Conservation (phyloP, 2,888 invertebrate genomes). For the Pachymerium ferrugineum region DNA sequence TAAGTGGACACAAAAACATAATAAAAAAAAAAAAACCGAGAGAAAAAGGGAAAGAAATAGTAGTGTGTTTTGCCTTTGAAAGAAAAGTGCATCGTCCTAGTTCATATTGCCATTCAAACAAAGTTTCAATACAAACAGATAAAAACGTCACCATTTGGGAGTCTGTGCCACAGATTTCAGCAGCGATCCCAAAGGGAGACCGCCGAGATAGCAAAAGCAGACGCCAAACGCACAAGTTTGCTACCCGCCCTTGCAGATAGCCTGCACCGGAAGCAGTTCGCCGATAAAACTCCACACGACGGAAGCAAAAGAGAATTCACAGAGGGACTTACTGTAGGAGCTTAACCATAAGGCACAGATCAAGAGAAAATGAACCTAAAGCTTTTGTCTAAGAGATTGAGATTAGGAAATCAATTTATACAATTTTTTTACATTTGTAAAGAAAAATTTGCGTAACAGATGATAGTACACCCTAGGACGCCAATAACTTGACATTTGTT, state of each 20-base stretch:
- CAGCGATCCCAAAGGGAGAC: background rate
- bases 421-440: background rate
- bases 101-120: conserved; percentile 7
- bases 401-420: background rate
- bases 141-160: background rate
- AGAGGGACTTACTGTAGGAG: background rate
- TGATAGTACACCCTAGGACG: no score
- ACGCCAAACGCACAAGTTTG: conserved; percentile 5
- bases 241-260: background rate
- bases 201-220: background rate
- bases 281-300: background rate
- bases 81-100: conserved; percentile 14
- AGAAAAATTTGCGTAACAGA: no score
- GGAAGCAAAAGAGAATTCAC: background rate
- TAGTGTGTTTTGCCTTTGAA: conserved; percentile 7
- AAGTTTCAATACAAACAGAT: conserved; percentile 18
- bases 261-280: background rate
- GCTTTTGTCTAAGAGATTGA: background rate
- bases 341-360: background rate
- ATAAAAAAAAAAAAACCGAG: background rate
- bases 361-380: background rate
- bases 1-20: conserved; percentile 1
- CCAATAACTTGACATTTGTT: no score
- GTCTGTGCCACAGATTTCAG: background rate
- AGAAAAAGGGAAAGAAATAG: background rate